Base-by-base conservation (phyloP, 2,113 vertebrate genomes). In the Apteryx mantelli region DNA sequence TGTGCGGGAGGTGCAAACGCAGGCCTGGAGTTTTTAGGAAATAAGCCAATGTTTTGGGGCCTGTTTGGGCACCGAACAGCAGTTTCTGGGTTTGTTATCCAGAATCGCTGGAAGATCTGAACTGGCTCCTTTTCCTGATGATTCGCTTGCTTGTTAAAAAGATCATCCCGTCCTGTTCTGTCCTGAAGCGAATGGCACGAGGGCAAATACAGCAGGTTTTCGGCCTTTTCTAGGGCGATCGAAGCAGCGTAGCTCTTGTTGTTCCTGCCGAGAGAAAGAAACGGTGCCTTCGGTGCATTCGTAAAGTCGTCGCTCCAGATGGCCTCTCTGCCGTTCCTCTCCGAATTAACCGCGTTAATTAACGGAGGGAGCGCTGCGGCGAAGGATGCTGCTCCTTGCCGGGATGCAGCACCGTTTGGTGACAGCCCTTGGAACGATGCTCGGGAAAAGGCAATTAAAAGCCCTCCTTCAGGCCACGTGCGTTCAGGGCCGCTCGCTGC, bases 101-200 rank as follows among this genome's bases (percentile, higher is more conserved):
- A 26, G 53, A 65, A 32, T 52, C 24, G 11, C 46, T 50, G 40
- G 68, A 86, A 85, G 17, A 77, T 46, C 2, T 20, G 87, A 91
- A 68, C 3, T 0, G 1, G 3, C 32, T 77, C 32, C 25, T 74
- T 70, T 70, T 13, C 32, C 34, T 56, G 19, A 28, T 48, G 77
- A 73, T 77, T 74, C 28, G 19, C 19, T 80, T 32, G 5, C 48
- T 46, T 19, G 68, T 86, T 65, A 30, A 92, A 88, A 90, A 34
- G 7, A 38, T 55, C 1, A 0, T 42, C 6, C 4, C 38, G 21
- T 44, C n/a, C 1, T 1, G 0, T 48, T 78, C 40, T 64, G 14
- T 80, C 81, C 44, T 38, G 42, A 91, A 87, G 36, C 22, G 66
- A 93, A 91, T 17, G 17, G 5, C 15, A 13, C 5, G 30, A 91